These are phyloP conservation scores for Phaethon lepturus DNA, from an alignment of 2,113 vertebrate species.

Conservation along the genomic window DNA sequence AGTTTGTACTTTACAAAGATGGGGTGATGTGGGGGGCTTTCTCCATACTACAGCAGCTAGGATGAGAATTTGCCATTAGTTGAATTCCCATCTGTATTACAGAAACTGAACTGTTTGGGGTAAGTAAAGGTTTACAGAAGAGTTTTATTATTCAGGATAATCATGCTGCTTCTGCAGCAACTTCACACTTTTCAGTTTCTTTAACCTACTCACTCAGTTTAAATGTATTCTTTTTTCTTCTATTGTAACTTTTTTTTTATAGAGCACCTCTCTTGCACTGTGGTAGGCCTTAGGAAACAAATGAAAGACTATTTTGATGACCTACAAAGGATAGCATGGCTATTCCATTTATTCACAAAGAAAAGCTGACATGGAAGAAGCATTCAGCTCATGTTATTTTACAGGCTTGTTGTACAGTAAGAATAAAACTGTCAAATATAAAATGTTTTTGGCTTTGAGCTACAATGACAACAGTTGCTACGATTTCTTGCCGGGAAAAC, in stretches of 20 bases:
- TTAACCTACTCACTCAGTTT: not conserved
- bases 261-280: not conserved
- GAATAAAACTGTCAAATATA: constrained; percentile 1
- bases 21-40: not conserved
- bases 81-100: not conserved
- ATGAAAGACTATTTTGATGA: not conserved
- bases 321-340: not conserved
- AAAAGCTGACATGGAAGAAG: not conserved
- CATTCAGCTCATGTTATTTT: not conserved
- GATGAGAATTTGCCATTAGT: not conserved
- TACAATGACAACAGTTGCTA: not conserved
- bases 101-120: not conserved
- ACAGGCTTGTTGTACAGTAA: not conserved
- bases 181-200: not conserved
- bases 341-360: not conserved
- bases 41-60: not conserved
- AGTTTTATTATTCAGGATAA: not conserved
- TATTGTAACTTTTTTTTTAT: not conserved
- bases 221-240: not conserved
- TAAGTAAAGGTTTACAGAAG: not conserved
- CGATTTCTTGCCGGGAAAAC: constrained; percentile 3
- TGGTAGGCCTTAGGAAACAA: not conserved
- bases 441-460: constrained; percentile 4
- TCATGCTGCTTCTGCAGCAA: not conserved
- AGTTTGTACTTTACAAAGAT: not conserved